Evolutionary conservation across 2,888 invertebrate species (phyloP), one percentile per base, ranked within the genome.

Genomic region (Xanthostigma xanthostigma): DNA sequence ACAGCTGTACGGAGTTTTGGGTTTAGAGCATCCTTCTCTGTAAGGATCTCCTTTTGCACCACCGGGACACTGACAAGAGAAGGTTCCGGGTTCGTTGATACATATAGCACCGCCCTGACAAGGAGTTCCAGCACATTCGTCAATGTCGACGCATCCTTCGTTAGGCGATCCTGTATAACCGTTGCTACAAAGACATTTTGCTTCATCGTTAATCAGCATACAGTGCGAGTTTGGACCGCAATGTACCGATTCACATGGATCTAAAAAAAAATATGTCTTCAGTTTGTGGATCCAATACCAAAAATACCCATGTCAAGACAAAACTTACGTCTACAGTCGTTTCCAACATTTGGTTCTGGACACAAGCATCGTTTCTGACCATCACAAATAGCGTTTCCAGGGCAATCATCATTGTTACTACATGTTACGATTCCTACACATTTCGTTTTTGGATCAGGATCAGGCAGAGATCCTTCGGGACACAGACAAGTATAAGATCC

Each of bases 171-270:
- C 88, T 1, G 85, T 83, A 64, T 80, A 93, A 4, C 93, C 93
- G 51, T 75, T 76, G 50, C 78, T 78, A 61, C 93, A 93, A 37
- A 87, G 74, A 62, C 93, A 93, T 59, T 86, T 85, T 0, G 91
- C 88, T 57, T 78, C 74, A 60, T 85, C 84, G 59, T 86, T 86
- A 48, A 84, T 78, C 47, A 93, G 67, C 76, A 90, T 84, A 65
- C 93, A 93, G 61, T 90, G 86, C 8, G 91, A 84, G 65, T 92
- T 92, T 44, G 86, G 81, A 44, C 87, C 86, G 63, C 93, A 93
- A 49, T 78, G 77, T 37, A 85, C 70, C 33, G 82, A 78, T 71
- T 93, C 93, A 63, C 93, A 93, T 1, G 93, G 93, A 79, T 93
- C 88, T 88, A 64, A 49, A 72, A 69, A n/a, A 58, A 51, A 55